These are phyloP conservation scores for Brenthis daphne DNA, from an alignment of 2,888 invertebrate species.

Conservation along the genomic window DNA sequence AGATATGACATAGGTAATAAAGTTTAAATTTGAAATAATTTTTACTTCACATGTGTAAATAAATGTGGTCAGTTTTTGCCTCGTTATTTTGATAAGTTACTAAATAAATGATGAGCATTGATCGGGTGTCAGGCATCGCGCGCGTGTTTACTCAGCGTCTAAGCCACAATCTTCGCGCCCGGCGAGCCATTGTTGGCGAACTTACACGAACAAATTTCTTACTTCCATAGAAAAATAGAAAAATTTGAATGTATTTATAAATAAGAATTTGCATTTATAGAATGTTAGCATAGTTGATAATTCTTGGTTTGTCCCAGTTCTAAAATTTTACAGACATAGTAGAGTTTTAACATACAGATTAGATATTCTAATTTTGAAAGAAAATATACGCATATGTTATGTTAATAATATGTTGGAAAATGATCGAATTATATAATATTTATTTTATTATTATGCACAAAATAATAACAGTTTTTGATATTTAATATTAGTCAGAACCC, in stretches of 20 bases:
- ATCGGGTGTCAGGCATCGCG: constrained; percentile 63
- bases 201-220: constrained; percentile 9
- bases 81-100: constrained; percentile 73
- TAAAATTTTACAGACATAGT: too few species aligned
- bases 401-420: too few species aligned
- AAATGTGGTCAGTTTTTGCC: constrained; percentile 46
- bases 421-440: too few species aligned
- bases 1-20: constrained; percentile 39
- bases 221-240: constrained; percentile 11
- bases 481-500: neutral
- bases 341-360: too few species aligned
- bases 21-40: constrained; percentile 44
- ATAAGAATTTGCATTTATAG: neutral
- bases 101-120: constrained; percentile 78
- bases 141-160: constrained; percentile 67
- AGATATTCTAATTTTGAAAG: too few species aligned
- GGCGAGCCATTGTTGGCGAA: constrained; percentile 20
- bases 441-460: too few species aligned
- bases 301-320: too few species aligned
- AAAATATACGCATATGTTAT: too few species aligned
- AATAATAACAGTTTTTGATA: too few species aligned
- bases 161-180: constrained; percentile 37
- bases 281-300: too few species aligned
- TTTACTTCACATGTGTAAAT: constrained; percentile 36
- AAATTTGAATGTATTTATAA: neutral